Base-by-base conservation (phyloP, 2,888 invertebrate species). In the Perizoma affinitatum region DNA sequence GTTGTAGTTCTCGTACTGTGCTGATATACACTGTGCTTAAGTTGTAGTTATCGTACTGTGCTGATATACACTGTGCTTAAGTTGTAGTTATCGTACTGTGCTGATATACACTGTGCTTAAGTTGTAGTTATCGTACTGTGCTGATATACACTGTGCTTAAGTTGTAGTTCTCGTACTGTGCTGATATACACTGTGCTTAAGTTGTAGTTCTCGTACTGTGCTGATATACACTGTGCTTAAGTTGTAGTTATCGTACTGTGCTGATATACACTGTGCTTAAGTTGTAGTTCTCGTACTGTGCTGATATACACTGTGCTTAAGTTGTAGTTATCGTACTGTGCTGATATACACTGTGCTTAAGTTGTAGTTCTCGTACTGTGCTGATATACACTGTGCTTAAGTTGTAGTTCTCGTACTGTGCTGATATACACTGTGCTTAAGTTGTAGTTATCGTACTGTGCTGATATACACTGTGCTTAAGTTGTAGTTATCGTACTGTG, bases 1-100 rank as follows among this genome's bases (percentile, higher is more conserved):
- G 59, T 57, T 55, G 57, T 36, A 53, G 58, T 58, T 55, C 63
- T 54, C 60, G 54, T 60, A 58, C 52, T 56, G 63, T 61, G 8
- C 42, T 8, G 43, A 11, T 35, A 22, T 10, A 10, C 40, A 9
- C 49, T 35, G 42, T 36, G 34, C n/a, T 42, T 46, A 52, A 58
- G 59, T 57, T 55, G 57, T 36, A 53, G 58, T 58, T 36, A 50
- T 54, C 60, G 54, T 60, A 58, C 52, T 56, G 63, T 61, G 8
- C 42, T 8, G 43, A 11, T 35, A 22, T 10, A 10, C 40, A 9
- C 49, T 35, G 42, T 36, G 34, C n/a, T 42, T 46, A 52, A 58
- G 59, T 57, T 55, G 57, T 36, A 53, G 58, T 58, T 36, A 50
- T 54, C 60, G 54, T 60, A 58, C 52, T 56, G 63, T 61, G 8